A percentile compares a stretch with the other conserved stretches of the same genome.
Evolutionary conservation across 2,888 invertebrate genomes (phyloP).

Genomic region (Agonopterix arenella): DNA sequence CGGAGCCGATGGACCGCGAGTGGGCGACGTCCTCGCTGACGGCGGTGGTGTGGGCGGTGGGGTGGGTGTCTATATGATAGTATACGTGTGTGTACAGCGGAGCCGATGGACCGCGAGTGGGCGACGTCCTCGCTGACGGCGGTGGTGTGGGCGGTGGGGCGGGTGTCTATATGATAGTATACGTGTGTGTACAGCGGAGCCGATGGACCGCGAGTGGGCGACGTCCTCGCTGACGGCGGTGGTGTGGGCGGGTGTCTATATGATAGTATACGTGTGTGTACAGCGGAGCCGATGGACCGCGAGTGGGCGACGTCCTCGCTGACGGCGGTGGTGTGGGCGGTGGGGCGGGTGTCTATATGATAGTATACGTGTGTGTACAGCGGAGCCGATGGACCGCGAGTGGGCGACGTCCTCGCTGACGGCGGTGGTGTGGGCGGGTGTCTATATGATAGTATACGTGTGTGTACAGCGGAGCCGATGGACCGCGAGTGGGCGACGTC

Average conservation of each 20-base stretch:
- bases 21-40: conserved; percentile 80
- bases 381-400: conserved; percentile 86
- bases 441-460: too few relatives aligned
- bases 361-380: conserved; percentile 45
- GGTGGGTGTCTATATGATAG: too few relatives aligned
- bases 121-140: conserved; percentile 79
- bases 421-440: conserved; percentile 89
- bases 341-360: conserved; percentile 78
- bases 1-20: conserved; percentile 86
- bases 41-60: conserved; percentile 89
- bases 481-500: too few relatives aligned
- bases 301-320: conserved; percentile 78
- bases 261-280: too few relatives aligned
- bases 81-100: conserved; percentile 68
- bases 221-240: conserved; percentile 80
- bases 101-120: too few relatives aligned
- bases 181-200: conserved; percentile 76
- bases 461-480: conserved; percentile 80
- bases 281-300: too few relatives aligned
- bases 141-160: conserved; percentile 91
- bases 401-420: conserved; percentile 80
- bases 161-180: conserved; percentile 44
- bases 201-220: conserved; percentile 84
- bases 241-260: conserved; percentile 92
- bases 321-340: conserved; percentile 87